Conservation (phyloP, 2,113 vertebrate species). For the Microtus ochrogaster region DNA sequence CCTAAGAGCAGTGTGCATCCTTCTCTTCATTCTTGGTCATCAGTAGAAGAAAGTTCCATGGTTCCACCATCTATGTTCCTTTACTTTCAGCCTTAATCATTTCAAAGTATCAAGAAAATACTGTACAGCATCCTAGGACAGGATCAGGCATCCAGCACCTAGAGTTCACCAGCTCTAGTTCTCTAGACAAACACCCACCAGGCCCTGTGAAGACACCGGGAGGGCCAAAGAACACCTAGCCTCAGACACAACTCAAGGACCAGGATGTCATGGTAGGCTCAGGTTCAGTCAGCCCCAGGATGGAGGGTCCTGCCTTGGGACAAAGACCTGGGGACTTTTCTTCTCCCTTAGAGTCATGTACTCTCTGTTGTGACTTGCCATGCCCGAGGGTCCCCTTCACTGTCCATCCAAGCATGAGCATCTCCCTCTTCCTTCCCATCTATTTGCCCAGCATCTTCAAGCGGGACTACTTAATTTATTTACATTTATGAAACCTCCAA, state of each 20-base stretch:
- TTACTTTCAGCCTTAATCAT: background rate
- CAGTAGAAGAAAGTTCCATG: background rate
- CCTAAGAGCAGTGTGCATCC: background rate
- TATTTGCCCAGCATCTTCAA: slow-evolving; percentile 44
- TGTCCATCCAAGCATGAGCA: background rate
- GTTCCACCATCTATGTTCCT: background rate
- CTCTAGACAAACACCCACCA: background rate
- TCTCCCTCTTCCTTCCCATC: background rate
- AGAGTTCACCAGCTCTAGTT: background rate
- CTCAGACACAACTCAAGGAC: background rate
- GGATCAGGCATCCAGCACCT: background rate
- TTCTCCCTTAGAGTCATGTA: background rate
- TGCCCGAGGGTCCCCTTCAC: background rate
- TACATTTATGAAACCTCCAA: slow-evolving; percentile 81
- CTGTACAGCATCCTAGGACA: too few species aligned
- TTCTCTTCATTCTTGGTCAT: background rate
- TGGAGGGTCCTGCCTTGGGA: background rate
- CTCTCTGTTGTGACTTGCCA: background rate
- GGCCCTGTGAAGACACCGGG: background rate
- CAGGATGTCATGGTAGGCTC: too few species aligned
- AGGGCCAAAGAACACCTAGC: background rate
- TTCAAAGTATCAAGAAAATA: background rate
- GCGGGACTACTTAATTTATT: slow-evolving; percentile 63
- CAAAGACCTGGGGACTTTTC: background rate
- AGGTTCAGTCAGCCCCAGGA: background rate